Evolutionary conservation across 2,797 vertebrate genomes (phyloP), one percentile per base, ranked within the genome.

Genomic region (Myripristis jacobus): DNA sequence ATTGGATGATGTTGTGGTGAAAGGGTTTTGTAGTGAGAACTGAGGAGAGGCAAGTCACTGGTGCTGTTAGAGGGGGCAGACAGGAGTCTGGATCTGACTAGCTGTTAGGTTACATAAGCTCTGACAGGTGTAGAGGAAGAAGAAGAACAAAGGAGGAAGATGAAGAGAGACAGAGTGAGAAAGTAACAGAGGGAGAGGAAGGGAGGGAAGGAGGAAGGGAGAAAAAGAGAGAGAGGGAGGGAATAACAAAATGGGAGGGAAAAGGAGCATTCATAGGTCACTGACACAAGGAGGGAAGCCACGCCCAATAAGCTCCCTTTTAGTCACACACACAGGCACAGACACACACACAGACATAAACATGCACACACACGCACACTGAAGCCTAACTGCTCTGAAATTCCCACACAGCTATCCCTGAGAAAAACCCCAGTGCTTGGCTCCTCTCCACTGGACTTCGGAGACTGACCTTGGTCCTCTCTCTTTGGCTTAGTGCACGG

Each of bases 101-200:
- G 75, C 68, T 87, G 77, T 60, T 46, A 29, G 74, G 72, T 89
- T 85, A 85, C 59, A 70, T 86, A 89, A 83, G 58, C 80, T 70
- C 56, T 68, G 74, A 70, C 77, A 87, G 79, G 83, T 85, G 75
- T 56, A 71, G 74, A 44, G 29, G 10, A 61, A 11, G 19, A 8
- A 36, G 34, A 13, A n/a, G 18, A 38, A 27, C 3, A 19, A 34
- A 31, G 11, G 53, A 27, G n/a, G 15, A 59, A 50, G 38, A 71
- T 4, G 61, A 41, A 62, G 21, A 41, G 51, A 5, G 24, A 51
- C 22, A 21, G 31, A 44, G 24, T 44, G 34, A 58, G 29, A 19
- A 22, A n/a, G 16, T 7, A 16, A 46, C 55, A 36, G 29, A 48
- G 25, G 27, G 16, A 24, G 19, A 11, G 2, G 21, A 13, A 6